Evolutionary conservation across 2,888 invertebrate genomes (phyloP).

Genomic region (Lacanobia oleracea): DNA sequence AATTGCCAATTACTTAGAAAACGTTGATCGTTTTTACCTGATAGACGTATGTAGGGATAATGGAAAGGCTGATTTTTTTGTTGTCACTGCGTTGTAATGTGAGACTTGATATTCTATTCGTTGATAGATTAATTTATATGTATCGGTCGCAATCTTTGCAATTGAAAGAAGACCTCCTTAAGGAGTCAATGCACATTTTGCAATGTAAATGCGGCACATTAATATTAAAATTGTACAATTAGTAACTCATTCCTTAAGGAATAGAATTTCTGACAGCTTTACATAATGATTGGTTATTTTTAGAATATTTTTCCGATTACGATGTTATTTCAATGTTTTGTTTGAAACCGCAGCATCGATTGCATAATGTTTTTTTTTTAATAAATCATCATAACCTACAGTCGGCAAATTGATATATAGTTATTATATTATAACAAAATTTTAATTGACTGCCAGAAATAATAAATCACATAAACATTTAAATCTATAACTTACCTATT

Average conservation of each 20-base stretch:
- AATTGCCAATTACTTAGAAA: conserved; percentile 71
- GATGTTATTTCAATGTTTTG: no score
- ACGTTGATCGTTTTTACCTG: conserved; percentile 43
- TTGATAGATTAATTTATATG: conserved; percentile 43
- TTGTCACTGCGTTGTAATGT: conserved; percentile 23
- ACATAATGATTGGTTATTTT: not conserved
- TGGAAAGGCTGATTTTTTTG: conserved; percentile 37
- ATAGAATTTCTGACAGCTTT: conserved; percentile 10
- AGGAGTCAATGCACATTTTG: conserved; percentile 16
- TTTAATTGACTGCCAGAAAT: conserved; percentile 46
- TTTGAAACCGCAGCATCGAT: not conserved
- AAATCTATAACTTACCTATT: conserved; percentile 40
- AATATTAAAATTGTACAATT: conserved; percentile 23
- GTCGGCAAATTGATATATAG: conserved; percentile 35
- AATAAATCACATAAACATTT: conserved; percentile 49
- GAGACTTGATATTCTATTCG: conserved; percentile 34
- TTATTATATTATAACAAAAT: conserved; percentile 29
- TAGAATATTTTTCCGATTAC: no score
- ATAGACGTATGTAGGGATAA: conserved; percentile 30
- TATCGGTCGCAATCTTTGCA: conserved; percentile 32
- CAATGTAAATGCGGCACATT: conserved; percentile 40
- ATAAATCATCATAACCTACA: conserved; percentile 15
- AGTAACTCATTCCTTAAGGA: conserved; percentile 16
- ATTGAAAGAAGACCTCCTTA: conserved; percentile 9
- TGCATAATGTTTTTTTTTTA: conserved; percentile 2